phyloP scores from a whole-genome alignment of 1,140 invertebrate species.

The Leucophenga varia region DNA sequence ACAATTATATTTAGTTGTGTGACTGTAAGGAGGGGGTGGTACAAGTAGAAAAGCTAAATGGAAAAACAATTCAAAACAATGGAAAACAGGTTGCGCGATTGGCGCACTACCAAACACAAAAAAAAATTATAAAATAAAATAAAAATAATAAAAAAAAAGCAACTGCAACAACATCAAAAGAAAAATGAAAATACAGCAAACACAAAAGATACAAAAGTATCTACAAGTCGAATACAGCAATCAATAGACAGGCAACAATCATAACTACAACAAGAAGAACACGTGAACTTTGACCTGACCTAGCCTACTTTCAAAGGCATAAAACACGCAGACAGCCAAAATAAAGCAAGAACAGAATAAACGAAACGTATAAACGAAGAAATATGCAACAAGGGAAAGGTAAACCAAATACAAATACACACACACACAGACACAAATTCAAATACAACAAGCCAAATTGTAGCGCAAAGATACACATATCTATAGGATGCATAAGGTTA shows the following conservation, averaged over 20 bases:
- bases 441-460: conserved; percentile 1
- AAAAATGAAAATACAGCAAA: no score
- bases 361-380: conserved; percentile 21
- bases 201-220: no score
- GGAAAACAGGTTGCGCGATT: conserved; percentile 27
- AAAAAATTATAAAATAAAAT: no score
- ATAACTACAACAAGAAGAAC: no score
- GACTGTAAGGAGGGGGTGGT: no score
- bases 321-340: neutral
- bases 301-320: conserved; percentile 24
- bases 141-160: no score
- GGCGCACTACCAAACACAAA: conserved; percentile 27
- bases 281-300: conserved; percentile 36
- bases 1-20: no score
- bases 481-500: no score
- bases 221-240: conserved; percentile 20
- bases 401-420: conserved; percentile 20
- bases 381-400: conserved; percentile 37
- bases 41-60: no score
- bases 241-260: conserved; percentile 22
- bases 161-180: no score
- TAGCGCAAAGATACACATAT: no score
- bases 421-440: conserved; percentile 18
- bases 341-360: neutral
- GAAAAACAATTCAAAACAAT: neutral